Conservation (phyloP, 2,113 vertebrate species). For the Cnemophilus loriae region DNA sequence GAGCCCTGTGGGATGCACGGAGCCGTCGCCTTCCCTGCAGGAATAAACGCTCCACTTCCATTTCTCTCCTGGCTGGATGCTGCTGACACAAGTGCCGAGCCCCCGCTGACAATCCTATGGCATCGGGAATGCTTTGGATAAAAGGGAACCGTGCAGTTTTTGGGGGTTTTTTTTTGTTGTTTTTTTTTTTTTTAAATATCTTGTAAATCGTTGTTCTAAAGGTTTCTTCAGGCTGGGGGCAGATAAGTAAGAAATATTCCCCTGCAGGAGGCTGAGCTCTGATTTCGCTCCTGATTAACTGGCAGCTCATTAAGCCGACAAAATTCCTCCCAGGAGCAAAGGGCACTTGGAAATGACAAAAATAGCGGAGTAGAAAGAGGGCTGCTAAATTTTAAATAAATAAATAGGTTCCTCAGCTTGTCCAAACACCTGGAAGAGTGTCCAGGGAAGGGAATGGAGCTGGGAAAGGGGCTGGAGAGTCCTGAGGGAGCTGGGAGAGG, state of each 20-base stretch:
- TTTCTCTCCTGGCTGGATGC: neutral
- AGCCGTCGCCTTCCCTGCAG: neutral
- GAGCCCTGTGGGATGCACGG: neutral
- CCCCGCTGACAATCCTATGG: neutral
- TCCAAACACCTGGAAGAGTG: neutral
- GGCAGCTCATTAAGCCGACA: neutral
- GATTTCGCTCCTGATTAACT: neutral
- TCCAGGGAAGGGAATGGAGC: neutral
- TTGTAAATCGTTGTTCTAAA: neutral
- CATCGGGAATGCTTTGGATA: neutral
- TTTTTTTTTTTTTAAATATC: neutral
- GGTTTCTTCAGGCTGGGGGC: neutral
- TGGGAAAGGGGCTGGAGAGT: neutral
- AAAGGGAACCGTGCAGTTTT: neutral
- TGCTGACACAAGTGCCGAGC: neutral
- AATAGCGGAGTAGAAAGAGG: neutral
- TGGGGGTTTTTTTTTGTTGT: too few relatives aligned
- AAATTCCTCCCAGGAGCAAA: neutral
- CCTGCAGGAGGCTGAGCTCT: neutral
- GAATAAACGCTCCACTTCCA: neutral
- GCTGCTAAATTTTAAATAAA: neutral
- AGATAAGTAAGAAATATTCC: neutral
- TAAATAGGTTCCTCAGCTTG: too few relatives aligned
- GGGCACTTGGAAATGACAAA: neutral
- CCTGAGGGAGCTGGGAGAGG: neutral